phyloP scores from a whole-genome alignment of 2,113 vertebrate genomes.

The Herpailurus yagouaroundi region DNA sequence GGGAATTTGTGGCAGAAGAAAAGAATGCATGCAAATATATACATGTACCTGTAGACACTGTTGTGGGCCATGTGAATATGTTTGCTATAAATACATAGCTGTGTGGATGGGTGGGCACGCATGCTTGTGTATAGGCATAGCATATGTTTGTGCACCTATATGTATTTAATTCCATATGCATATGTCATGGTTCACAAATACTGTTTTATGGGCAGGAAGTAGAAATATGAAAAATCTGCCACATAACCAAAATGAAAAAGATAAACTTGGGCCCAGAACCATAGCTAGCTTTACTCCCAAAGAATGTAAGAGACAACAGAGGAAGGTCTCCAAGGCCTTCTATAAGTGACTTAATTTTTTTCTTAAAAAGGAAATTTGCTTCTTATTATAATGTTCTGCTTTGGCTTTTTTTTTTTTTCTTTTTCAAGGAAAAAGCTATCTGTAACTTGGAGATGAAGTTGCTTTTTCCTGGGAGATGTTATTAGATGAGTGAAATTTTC shows the following conservation, averaged over 20 bases:
- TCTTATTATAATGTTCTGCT: background rate
- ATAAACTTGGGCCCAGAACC: background rate
- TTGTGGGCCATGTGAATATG: background rate
- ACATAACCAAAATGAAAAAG: background rate
- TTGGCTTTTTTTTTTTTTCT: background rate
- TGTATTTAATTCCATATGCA: background rate
- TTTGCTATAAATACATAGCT: background rate
- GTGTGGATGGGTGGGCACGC: background rate
- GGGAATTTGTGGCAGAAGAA: background rate
- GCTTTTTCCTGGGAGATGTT: background rate
- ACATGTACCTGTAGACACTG: background rate
- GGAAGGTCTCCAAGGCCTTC: background rate
- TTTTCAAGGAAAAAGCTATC: background rate
- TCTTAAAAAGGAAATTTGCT: background rate
- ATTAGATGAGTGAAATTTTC: background rate
- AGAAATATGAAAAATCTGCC: constrained; percentile 25
- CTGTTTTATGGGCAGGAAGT: background rate
- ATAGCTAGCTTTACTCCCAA: background rate
- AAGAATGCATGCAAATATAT: background rate
- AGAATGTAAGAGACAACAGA: background rate
- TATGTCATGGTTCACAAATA: background rate
- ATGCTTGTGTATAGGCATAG: background rate
- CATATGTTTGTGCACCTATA: background rate
- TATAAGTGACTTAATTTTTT: background rate
- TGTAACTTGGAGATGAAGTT: background rate